Evolutionary conservation across 1,140 invertebrate species (phyloP), one percentile per base, ranked within the genome.

Genomic region (Drosophila carrolli): DNA sequence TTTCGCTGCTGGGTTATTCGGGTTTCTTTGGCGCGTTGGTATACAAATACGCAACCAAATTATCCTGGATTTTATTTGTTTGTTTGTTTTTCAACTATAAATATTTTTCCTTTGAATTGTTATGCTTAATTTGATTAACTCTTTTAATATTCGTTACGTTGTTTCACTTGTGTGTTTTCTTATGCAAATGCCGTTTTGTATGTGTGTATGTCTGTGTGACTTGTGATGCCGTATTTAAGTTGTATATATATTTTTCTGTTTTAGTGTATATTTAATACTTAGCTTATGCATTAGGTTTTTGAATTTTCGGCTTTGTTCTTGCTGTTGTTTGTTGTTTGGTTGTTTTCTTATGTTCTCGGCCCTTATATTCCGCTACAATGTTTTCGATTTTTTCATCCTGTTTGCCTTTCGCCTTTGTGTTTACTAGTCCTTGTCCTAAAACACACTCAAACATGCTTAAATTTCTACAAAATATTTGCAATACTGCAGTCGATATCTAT

Each of bases 391-490:
- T 71, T 71, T 58, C 65, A 62, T 81, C 58, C 77, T 79, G 67
- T 73, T 72, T 83, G 58, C 53, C 67, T 37, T 81, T 66, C 40
- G 46, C 44, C 54, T 35, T 61, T 66, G 66, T 81, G 71, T 75
- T 54, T 75, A 75, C 61, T 84, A 75, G 66, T 79, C 59, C 76
- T 74, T 80, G 73, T 77, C 60, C 60, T 73, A 67, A 86, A 79
- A 88, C 79, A 88, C 83, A 88, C 75, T 75, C 71, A 84, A 91
- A 90, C 86, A 84, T 88, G 74, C 90, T 91, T 91, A 91, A 91
- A 91, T 84, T 81, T 90, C 90, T 91, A 91, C 90, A 91, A 91
- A 91, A 91, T 91, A 91, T 88, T 91, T 91, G 90, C 90, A 91
- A 85, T 91, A 90, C 90, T 91, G 90, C 90, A 91, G 90, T 91